These are phyloP conservation scores for Bombus superbus DNA, from an alignment of 1,140 invertebrate genomes.

Conservation along the genomic window DNA sequence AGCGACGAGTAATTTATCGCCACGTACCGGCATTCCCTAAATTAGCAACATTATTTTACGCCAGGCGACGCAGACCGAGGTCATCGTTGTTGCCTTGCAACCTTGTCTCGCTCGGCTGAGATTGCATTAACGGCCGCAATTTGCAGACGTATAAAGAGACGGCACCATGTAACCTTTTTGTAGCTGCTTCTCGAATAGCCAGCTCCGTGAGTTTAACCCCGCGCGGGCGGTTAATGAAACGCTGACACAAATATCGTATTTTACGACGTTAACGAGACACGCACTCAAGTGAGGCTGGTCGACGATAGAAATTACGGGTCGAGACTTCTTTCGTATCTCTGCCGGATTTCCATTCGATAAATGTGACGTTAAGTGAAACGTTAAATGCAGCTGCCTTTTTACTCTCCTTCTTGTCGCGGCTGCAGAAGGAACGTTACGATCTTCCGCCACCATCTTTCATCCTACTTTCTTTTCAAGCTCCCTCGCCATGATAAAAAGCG, in stretches of 20 bases:
- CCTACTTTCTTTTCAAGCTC: not conserved
- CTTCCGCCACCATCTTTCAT: not conserved
- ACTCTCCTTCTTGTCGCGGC: too few relatives aligned
- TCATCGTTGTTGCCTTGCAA: slow-evolving; percentile 4
- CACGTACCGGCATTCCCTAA: not conserved
- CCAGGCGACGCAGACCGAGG: not conserved
- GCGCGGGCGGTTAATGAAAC: slow-evolving; percentile 43
- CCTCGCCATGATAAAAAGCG: not conserved
- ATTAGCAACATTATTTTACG: slow-evolving; percentile 42
- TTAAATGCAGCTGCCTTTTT: not conserved
- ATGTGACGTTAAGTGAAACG: slow-evolving; percentile 15
- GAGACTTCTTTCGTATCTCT: too few relatives aligned
- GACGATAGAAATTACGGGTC: slow-evolving; percentile 1
- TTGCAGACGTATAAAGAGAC: slow-evolving; percentile 34
- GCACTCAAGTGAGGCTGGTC: slow-evolving; percentile 9
- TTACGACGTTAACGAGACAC: slow-evolving; percentile 29
- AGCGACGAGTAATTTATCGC: slow-evolving; percentile 23
- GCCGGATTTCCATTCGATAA: slow-evolving; percentile 9
- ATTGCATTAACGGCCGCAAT: slow-evolving; percentile 49
- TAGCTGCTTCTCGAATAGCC: slow-evolving; percentile 15
- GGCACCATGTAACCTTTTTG: slow-evolving; percentile 11
- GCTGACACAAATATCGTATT: slow-evolving; percentile 37
- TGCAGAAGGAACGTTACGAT: too few relatives aligned
- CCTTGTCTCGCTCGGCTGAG: slow-evolving; percentile 8
- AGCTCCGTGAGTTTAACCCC: slow-evolving; percentile 10